Conservation (phyloP, 2,797 vertebrate species). For the Galagoides demidoff region DNA sequence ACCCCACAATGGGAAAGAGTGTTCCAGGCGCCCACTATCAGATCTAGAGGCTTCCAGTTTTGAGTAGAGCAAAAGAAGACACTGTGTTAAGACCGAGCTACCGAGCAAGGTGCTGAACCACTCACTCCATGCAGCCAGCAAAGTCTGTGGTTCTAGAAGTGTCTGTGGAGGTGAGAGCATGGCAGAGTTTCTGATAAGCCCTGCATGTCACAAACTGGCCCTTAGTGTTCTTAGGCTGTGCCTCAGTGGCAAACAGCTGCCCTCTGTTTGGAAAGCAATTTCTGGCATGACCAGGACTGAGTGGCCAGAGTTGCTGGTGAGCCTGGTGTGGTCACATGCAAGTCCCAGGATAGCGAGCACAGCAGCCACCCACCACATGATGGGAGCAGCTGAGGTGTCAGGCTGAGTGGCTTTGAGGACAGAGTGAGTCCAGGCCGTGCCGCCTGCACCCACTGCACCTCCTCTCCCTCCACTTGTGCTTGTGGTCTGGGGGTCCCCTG, state of each 20-base stretch:
- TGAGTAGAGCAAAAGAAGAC: not conserved
- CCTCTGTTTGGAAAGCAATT: not conserved
- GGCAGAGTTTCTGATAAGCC: not conserved
- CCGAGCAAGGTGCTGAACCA: not conserved
- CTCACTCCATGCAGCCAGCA: too few relatives aligned
- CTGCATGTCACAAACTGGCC: not conserved
- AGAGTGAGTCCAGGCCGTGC: not conserved
- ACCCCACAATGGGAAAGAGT: too few relatives aligned
- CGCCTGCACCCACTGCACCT: not conserved
- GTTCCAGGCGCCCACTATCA: not conserved
- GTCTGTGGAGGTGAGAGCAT: not conserved
- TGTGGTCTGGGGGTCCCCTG: not conserved
- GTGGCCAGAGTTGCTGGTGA: not conserved
- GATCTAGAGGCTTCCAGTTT: not conserved
- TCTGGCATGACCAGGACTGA: too few relatives aligned
- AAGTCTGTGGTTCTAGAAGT: not conserved
- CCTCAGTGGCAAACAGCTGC: not conserved
- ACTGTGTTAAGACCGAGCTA: not conserved
- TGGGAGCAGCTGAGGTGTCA: not conserved
- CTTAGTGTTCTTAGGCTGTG: not conserved
- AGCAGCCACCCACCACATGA: not conserved
- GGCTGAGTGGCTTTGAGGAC: not conserved
- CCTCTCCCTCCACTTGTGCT: not conserved
- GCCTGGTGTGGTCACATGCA: not conserved
- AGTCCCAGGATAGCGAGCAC: not conserved